Evolutionary conservation across 2,888 invertebrate species (phyloP), one percentile per base, ranked within the genome.

Genomic region (Limnephilus auricula): DNA sequence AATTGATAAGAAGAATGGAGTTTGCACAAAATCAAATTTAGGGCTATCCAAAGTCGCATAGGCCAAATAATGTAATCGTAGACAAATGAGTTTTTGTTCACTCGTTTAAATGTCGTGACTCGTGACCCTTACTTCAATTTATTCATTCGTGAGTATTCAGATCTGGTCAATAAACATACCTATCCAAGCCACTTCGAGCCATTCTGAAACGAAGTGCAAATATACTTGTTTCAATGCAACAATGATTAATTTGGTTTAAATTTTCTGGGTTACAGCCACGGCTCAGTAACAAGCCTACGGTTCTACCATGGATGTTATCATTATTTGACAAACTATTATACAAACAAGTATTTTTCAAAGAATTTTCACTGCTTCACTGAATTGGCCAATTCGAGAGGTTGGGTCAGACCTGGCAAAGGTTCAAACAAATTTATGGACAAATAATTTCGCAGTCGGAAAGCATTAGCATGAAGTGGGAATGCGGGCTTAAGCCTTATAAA

Each of bases 401-500:
- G n/a, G 25, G 9, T 65, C 65, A 65, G 65, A 65, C 9, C 65
- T 65, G 65, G 65, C 65, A 65, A 65, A 65, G 65, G 65, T n/a
- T 65, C n/a, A 65, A 65, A 65, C 65, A 65, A 65, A 65, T 65
- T 65, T 65, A 65, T 65, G 65, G 25, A 65, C 65, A 65, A 25
- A 65, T 65, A 65, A 65, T 65, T 65, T 65, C 25, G 65, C 65
- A 65, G 65, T 65, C 65, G 9, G 65, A 65, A 65, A 65, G 65
- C 65, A 32, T 80, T 80, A 32, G 85, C 85, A 40, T 30, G 85
- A 45, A 30, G 34, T 84, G 45, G 34, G n/a, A 34, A 85, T 85
- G 85, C 85, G 85, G 85, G 85, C 85, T 45, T n/a, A 30, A 15
- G 37, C n/a, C 45, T 18, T 15, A 45, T 45, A 85, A 40, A 65